Conservation (phyloP, 2,797 vertebrate species). For the Chaunax sp. region DNA sequence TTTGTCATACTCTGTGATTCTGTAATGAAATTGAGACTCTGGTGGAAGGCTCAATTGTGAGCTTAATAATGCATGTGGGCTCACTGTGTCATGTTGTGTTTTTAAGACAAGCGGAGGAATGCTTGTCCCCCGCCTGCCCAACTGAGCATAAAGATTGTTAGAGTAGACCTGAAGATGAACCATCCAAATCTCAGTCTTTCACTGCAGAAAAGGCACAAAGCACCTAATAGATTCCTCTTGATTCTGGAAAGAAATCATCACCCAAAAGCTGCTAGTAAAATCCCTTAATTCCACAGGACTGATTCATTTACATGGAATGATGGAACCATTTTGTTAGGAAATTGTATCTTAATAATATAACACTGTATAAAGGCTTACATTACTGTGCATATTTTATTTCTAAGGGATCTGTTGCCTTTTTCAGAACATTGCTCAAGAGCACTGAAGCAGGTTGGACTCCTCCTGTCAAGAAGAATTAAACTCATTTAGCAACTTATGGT, state of each 20-base stretch:
- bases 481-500: background rate
- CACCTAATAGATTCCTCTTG: constrained; percentile 43
- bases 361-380: background rate
- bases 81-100: constrained; percentile 55
- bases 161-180: constrained; percentile 58
- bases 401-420: no score
- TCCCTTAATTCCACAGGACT: constrained; percentile 9
- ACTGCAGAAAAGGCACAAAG: constrained; percentile 17
- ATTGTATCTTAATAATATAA: background rate
- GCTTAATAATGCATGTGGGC: constrained; percentile 64
- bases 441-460: background rate
- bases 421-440: constrained; percentile 15
- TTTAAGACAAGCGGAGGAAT: constrained; percentile 48
- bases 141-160: constrained; percentile 44
- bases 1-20: constrained; percentile 52
- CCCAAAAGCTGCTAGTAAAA: constrained; percentile 18
- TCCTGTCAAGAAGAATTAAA: background rate
- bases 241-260: constrained; percentile 27
- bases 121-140: constrained; percentile 13
- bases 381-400: background rate
- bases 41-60: constrained; percentile 31
- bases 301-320: background rate
- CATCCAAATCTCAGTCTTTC: constrained; percentile 59
- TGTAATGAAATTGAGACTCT: constrained; percentile 49
- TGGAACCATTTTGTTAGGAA: background rate